These are phyloP conservation scores for Venturia canescens DNA, from an alignment of 1,140 invertebrate species.

Conservation along the genomic window DNA sequence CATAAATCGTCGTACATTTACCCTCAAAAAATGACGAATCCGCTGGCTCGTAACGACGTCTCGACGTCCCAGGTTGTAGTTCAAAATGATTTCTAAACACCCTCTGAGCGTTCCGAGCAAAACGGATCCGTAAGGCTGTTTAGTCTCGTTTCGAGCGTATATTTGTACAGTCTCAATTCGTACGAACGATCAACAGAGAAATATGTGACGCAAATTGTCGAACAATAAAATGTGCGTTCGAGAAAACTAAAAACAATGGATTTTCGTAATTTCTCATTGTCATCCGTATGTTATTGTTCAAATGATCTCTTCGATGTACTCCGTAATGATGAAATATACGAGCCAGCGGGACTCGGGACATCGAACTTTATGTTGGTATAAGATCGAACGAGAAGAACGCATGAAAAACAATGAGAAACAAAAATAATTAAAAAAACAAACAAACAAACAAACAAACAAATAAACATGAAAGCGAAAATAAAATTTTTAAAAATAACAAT, in stretches of 20 bases:
- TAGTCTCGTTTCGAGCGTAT: too few relatives aligned
- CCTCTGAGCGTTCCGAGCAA: background rate
- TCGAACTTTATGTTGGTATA: background rate
- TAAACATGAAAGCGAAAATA: slow-evolving; percentile 57
- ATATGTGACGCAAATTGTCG: background rate
- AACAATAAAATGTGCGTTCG: background rate
- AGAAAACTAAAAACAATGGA: background rate
- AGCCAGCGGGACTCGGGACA: background rate
- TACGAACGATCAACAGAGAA: too few relatives aligned
- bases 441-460: slow-evolving; percentile 45
- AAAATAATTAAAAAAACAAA: slow-evolving; percentile 38
- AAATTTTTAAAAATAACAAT: slow-evolving; percentile 49
- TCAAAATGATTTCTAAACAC: background rate
- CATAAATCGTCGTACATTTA: slow-evolving; percentile 32
- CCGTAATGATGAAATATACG: background rate
- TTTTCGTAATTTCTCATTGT: slow-evolving; percentile 36
- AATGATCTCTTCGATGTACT: background rate
- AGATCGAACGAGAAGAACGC: background rate
- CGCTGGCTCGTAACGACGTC: slow-evolving; percentile 57
- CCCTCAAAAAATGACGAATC: slow-evolving; percentile 47
- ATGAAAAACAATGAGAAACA: slow-evolving; percentile 41
- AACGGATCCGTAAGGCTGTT: too few relatives aligned
- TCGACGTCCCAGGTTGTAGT: slow-evolving; percentile 2
- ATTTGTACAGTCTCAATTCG: too few relatives aligned
- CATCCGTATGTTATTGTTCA: slow-evolving; percentile 23